Evolutionary conservation across 1,140 invertebrate species (phyloP), one percentile per base, ranked within the genome.

Genomic region (Conus ventricosus): DNA sequence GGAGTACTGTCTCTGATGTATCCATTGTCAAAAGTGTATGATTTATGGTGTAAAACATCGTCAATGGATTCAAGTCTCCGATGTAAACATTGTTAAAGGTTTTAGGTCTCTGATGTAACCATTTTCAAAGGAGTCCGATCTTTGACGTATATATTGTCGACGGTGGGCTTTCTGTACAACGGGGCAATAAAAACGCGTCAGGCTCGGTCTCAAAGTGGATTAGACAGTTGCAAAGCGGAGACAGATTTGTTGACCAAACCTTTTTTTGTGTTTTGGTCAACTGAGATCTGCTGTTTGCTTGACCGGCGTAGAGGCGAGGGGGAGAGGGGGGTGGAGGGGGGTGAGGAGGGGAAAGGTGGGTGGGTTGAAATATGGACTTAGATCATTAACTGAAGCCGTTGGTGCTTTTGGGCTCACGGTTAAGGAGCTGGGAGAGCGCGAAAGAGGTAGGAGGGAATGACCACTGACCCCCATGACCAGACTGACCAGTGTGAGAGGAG

Each of bases 191-290:
- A 84, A 84, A 84, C 57, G 25, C 82, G 10, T 10, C 82, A 84
- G 23, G 55, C 20, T 55, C 4, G 10, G 20, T 51, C 8, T 57
- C 51, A 10, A 55, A 83, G 81, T 25, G 57, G 82, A 60, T 84
- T 67, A 67, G 82, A 84, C 82, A 63, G 82, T 84, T 84, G 57
- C 82, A 84, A 60, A 84, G 23, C 23, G 17, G 27, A 67, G 82
- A 53, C 82, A 84, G 82, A 84, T 84, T 84, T 84, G 82, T 84
- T 84, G 82, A 63, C 82, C 54, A 84, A 84, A 25, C 55, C 25
- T 53, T 53, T 67, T 67, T 20, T 54, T 84, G 55, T 71, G 13
- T 71, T 71, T 25, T 25, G 25, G 82, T 84, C 82, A 60, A 23
- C 55, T 15, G 63, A 54, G 23, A 7, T 25, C 27, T 63, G 27